Base-by-base conservation (phyloP, 1,140 invertebrate genomes). In the Sarcophaga peregrina region DNA sequence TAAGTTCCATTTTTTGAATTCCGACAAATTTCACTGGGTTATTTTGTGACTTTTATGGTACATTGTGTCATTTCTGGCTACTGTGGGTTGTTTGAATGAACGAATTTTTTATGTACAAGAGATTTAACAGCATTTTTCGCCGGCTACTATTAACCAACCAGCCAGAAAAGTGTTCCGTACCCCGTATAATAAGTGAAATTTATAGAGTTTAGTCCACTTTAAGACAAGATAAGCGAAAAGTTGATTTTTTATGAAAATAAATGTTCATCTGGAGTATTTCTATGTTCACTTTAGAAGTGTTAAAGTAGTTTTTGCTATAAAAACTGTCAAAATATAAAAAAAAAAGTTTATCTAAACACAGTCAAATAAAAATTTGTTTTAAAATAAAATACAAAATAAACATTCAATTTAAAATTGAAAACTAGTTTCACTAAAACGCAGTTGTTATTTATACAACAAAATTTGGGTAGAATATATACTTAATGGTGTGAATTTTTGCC, bases 141-240 rank as follows among this genome's bases (percentile, higher is more conserved):
- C 15, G 25, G 25, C 15, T 13, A 58, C 54, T 58, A 58, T 15
- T 58, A 58, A 58, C 54, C 13, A 58, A 13, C 54, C 54, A 58
- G 54, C 54, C 54, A 58, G 54, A 58, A 58, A 58, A 58, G 54
- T 58, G 54, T 11, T 58, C 52, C n/a, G n/a, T n/a, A n/a, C n/a
- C n/a, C 52, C n/a, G n/a, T 58, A 58, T 58, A 58, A 58, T 58
- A 58, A 58, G 52, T 58, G 52, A 58, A 58, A 58, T 58, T 58
- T 58, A 58, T 58, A 10, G 13, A 58, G 8, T 52, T 52, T 52
- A 15, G n/a, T 58, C 52, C n/a, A 13, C 52, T 58, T 58, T 58
- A 58, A 58, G 52, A n/a, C n/a, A n/a, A n/a, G n/a, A n/a, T n/a
- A n/a, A n/a, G n/a, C 52, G 13, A 58, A 58, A 15, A 58, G 52